A percentile compares a stretch with the other conserved stretches of the same genome.
Conservation (phyloP, 2,888 invertebrate species). For the Pachycephus smyrnensis region DNA sequence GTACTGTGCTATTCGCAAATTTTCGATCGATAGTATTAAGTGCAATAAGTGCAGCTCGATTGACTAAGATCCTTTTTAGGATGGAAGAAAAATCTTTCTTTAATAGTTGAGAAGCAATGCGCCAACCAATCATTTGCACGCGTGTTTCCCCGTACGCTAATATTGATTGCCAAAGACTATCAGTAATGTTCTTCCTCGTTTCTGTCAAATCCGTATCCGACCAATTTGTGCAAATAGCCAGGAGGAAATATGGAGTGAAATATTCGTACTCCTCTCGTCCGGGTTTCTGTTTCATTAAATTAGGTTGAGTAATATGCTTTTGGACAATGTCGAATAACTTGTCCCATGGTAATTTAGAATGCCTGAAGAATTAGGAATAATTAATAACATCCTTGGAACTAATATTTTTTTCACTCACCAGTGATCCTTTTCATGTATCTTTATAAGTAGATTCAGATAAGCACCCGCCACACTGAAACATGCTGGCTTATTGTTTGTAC, state of each 20-base stretch:
- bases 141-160: neutral
- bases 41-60: constrained; percentile 15
- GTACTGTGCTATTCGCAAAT: constrained; percentile 42
- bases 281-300: constrained; percentile 45
- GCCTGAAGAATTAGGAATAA: neutral
- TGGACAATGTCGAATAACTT: constrained; percentile 15
- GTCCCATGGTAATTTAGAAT: neutral
- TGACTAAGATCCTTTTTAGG: constrained; percentile 22
- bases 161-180: neutral
- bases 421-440: constrained; percentile 8
- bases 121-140: constrained; percentile 48
- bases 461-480: constrained; percentile 56
- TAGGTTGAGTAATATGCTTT: constrained; percentile 38
- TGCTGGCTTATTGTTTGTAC: constrained; percentile 31
- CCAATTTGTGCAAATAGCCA: constrained; percentile 14
- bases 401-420: constrained; percentile 3
- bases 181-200: neutral
- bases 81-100: neutral
- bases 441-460: constrained; percentile 4
- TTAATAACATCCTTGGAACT: neutral
- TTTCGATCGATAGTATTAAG: constrained; percentile 20
- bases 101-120: constrained; percentile 20
- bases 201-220: neutral
- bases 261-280: constrained; percentile 55
- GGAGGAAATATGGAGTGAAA: constrained; percentile 40